Base-by-base conservation (phyloP, 1,140 invertebrate genomes). In the Helicoverpa zea region DNA sequence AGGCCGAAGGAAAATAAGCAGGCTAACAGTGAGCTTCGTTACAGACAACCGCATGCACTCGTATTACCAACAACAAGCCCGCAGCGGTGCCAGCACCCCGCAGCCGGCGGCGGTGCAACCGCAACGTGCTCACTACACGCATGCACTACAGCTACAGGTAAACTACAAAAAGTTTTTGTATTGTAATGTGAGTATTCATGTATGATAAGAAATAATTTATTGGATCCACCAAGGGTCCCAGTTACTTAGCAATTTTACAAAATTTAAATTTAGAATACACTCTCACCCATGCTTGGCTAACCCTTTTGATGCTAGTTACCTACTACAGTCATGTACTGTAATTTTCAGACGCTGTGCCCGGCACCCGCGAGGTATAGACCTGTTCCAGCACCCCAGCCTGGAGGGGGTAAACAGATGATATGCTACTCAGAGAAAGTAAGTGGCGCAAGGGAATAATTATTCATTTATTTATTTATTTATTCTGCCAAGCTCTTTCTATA, bases 381-480 rank as follows among this genome's bases (percentile, higher is more conserved):
- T 1, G 93, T 94, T 3, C 93, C 91, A 7, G 90, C 91, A 2
- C 87, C 89, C 0, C 92, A 92, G 18, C 92, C 92, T 0, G 92
- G 92, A 1, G 92, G 92, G 2, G 93, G 93, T 0, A 94, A 94
- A 72, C 92, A 94, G 73, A 94, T 94, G 92, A 94, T 94, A 52
- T 94, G 92, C 79, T 94, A 92, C 75, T 94, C 93, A 1, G 93
- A 94, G 87, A 94, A 94, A 88, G 93, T 94, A 89, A 83, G 58
- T 29, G 49, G 1, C 9, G 51, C 63, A 63, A 63, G 35, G 35
- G 5, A 43, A 43, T 43, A 43, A 35, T 43, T 43, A 1, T 7
- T 43, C 23, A 23, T 23, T 23, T 23, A 23, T 23, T 23, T 23
- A 23, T 23, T 23, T n/a, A n/a, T n/a, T n/a, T n/a, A n/a, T n/a